Evolutionary conservation across 92 coral and sea anemone genomes (phyloP).

Genomic region (Heliopora coerulea): DNA sequence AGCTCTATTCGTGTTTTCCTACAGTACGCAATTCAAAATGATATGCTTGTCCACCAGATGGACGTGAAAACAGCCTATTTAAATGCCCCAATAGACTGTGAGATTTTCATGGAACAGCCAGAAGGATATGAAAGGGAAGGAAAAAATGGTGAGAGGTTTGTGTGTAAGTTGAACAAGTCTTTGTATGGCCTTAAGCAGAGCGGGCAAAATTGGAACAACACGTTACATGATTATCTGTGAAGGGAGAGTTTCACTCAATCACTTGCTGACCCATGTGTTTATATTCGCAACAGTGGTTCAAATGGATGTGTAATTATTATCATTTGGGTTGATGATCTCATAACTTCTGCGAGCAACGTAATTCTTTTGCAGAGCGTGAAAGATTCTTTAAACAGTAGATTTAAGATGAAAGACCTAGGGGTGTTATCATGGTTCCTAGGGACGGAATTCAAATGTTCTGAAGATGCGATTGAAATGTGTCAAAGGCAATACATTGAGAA

Average conservation of each 20-base stretch:
- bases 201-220: too few species aligned
- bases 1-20: too few species aligned
- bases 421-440: conserved; percentile 47
- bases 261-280: conserved; percentile 39
- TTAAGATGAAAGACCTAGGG: conserved; percentile 55
- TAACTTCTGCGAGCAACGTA: conserved; percentile 15
- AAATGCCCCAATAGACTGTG: too few species aligned
- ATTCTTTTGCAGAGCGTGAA: neutral
- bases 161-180: conserved; percentile 1
- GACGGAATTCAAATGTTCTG: conserved; percentile 45
- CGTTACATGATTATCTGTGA: neutral
- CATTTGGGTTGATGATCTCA: conserved; percentile 39
- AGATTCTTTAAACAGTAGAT: conserved; percentile 17
- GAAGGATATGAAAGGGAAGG: conserved; percentile 27
- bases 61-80: too few species aligned
- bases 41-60: too few species aligned
- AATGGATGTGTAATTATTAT: conserved; percentile 18
- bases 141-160: conserved; percentile 14
- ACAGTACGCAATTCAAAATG: too few species aligned
- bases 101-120: conserved; percentile 24
- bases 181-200: too few species aligned
- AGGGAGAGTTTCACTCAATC: conserved; percentile 39
- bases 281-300: conserved; percentile 18
- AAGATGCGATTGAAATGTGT: conserved; percentile 45
- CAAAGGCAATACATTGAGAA: conserved; percentile 23